Percentiles rank a stretch among this genome's conserved stretches.
Conservation (phyloP, 2,113 vertebrate genomes). For the Prietella phreatophila region DNA sequence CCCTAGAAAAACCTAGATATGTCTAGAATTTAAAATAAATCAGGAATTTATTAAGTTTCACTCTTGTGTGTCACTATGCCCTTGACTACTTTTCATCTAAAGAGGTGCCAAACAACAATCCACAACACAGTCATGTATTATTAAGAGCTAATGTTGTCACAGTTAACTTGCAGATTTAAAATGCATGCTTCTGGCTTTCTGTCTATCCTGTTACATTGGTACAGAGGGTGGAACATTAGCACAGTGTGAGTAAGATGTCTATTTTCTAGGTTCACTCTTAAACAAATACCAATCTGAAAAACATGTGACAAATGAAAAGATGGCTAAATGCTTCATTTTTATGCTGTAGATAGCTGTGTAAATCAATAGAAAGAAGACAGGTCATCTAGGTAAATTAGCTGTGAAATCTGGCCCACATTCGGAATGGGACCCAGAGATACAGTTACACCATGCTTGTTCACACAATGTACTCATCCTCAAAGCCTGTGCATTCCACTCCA, state of each 20-base stretch:
- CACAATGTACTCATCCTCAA: constrained; percentile 22
- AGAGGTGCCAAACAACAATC: background rate
- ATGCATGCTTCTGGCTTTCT: constrained; percentile 16
- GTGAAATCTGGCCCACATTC: constrained; percentile 20
- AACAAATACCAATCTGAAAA: constrained; percentile 53
- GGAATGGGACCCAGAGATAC: constrained; percentile 22
- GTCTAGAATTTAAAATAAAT: background rate
- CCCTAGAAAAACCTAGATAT: background rate
- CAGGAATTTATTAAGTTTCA: background rate
- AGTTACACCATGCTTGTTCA: constrained; percentile 28
- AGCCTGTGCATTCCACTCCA: constrained; percentile 1
- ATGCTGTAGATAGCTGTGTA: constrained; percentile 29
- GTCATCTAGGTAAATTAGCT: constrained; percentile 17
- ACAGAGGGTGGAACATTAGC: constrained; percentile 62
- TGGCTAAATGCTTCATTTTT: background rate
- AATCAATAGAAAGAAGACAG: constrained; percentile 44
- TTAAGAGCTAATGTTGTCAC: background rate
- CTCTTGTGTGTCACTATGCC: background rate
- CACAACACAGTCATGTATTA: background rate
- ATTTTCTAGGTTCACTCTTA: constrained; percentile 55
- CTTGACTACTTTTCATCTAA: background rate
- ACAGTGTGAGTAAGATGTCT: constrained; percentile 51
- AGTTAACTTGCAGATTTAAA: constrained; percentile 2
- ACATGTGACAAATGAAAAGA: constrained; percentile 15
- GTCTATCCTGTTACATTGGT: constrained; percentile 66